Percentiles rank a stretch among this genome's conserved stretches.
phyloP scores from a whole-genome alignment of 2,888 invertebrate genomes.

The Andricus quercusramuli region DNA sequence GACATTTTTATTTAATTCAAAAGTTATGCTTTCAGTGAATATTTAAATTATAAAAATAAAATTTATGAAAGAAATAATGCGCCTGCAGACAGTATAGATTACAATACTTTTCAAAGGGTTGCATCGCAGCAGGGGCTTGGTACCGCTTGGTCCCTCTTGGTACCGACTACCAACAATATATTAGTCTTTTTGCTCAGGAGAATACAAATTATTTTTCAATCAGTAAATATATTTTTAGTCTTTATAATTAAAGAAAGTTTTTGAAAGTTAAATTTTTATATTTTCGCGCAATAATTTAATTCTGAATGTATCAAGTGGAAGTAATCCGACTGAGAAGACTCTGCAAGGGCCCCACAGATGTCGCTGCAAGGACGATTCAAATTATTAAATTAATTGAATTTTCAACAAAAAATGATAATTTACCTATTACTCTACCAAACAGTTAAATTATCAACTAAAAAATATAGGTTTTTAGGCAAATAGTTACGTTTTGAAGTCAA shows the following conservation, averaged over 20 bases:
- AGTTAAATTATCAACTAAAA: no score
- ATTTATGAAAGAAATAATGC: background rate
- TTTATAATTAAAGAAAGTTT: background rate
- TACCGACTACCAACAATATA: background rate
- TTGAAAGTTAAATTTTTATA: background rate
- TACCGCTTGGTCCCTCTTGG: background rate
- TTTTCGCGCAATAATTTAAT: background rate
- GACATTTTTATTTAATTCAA: no score
- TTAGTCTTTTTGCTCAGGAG: background rate
- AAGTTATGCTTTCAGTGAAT: no score
- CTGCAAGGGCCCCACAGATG: background rate
- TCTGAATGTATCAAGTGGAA: background rate
- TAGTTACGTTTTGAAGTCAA: no score
- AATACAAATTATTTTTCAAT: background rate
- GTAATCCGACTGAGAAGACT: background rate
- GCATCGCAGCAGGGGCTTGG: background rate
- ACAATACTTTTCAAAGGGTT: conserved; percentile 10
- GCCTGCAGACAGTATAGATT: background rate
- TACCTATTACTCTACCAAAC: no score
- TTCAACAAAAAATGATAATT: no score
- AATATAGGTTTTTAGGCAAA: no score
- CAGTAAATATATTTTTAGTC: background rate
- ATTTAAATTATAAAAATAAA: background rate
- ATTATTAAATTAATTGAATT: background rate
- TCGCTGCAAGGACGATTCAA: background rate